Conservation (phyloP, 2,797 vertebrate species). For the Geotrypetes seraphini region DNA sequence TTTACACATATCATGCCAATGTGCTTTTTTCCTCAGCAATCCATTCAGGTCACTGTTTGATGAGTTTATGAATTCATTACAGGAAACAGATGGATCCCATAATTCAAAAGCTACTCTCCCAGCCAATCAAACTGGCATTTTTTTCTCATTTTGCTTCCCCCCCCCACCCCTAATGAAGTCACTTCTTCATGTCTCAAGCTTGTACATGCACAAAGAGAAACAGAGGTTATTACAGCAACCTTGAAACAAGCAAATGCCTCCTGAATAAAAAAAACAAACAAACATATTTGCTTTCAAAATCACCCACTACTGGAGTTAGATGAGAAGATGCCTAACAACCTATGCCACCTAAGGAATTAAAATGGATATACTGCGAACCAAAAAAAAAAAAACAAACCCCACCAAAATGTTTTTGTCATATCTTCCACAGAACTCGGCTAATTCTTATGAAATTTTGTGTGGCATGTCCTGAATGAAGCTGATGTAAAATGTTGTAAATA, state of each 20-base stretch:
- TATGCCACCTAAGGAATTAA: neutral
- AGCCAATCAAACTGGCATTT: conserved; percentile 37
- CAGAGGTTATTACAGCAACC: neutral
- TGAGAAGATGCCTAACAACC: conserved; percentile 26
- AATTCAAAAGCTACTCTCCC: conserved; percentile 48
- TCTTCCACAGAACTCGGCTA: no score
- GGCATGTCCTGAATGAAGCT: no score
- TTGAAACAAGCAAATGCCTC: neutral
- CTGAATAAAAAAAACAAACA: conserved; percentile 1
- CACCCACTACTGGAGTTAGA: neutral
- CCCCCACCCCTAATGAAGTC: conserved; percentile 32
- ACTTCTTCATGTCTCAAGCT: conserved; percentile 26
- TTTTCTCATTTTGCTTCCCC: conserved; percentile 9
- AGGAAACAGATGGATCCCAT: conserved; percentile 56
- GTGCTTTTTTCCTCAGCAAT: conserved; percentile 35
- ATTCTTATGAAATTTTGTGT: no score
- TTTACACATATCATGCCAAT: conserved; percentile 35
- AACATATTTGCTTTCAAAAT: neutral
- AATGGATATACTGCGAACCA: no score
- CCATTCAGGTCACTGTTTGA: conserved; percentile 55
- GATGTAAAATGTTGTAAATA: no score
- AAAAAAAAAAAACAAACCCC: no score
- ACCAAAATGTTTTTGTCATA: no score
- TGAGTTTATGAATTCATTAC: conserved; percentile 55
- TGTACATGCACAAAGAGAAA: neutral